These are phyloP conservation scores for Masticophis lateralis DNA, from an alignment of 2,797 vertebrate genomes.

Conservation along the genomic window DNA sequence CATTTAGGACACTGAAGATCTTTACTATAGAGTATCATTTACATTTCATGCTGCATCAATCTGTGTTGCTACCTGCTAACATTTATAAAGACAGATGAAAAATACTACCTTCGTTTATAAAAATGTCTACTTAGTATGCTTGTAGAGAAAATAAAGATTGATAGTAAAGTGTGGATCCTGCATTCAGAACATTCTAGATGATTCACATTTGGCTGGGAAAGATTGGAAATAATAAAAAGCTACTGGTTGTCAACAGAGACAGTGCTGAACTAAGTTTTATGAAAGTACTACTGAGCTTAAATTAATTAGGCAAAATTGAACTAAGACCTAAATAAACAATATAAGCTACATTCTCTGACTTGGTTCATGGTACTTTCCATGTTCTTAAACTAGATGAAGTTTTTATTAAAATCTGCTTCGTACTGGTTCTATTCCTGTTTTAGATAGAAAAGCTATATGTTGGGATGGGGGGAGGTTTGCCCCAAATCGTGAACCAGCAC, in stretches of 20 bases:
- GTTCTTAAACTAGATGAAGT: background rate
- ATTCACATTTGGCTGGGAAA: background rate
- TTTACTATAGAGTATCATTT: background rate
- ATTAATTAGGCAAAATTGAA: background rate
- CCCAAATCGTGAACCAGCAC: too few relatives aligned
- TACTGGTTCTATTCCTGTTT: background rate
- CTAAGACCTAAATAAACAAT: background rate
- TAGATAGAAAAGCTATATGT: background rate
- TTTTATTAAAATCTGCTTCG: background rate
- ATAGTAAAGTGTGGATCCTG: background rate
- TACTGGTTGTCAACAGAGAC: background rate
- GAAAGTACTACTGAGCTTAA: background rate
- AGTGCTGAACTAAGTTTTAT: background rate
- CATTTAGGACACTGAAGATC: background rate
- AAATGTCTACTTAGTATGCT: background rate
- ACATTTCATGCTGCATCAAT: background rate
- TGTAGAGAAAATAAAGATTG: background rate
- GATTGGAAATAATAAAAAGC: background rate
- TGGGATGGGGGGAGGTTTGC: too few relatives aligned
- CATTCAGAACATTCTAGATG: background rate
- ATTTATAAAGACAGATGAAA: background rate
- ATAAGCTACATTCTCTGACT: background rate
- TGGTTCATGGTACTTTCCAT: background rate
- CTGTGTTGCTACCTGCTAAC: background rate
- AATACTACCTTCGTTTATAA: conserved; percentile 8